phyloP scores from a whole-genome alignment of 1,140 invertebrate genomes.

The Battus philenor region DNA sequence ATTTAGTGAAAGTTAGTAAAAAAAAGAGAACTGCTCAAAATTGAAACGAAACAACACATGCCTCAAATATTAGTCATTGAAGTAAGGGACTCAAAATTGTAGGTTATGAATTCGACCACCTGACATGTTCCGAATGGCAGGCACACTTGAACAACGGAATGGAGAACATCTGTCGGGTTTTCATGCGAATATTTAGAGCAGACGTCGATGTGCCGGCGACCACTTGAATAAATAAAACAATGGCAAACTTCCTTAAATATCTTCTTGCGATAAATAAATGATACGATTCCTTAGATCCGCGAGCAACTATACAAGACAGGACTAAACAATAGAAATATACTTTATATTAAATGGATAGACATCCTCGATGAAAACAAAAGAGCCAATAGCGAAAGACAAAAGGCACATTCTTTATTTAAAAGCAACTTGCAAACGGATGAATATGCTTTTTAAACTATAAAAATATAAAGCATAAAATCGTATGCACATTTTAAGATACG shows the following conservation, averaged over 20 bases:
- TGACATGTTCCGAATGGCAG: slow-evolving; percentile 30
- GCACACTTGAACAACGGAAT: slow-evolving; percentile 31
- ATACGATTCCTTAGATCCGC: neutral
- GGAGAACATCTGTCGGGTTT: slow-evolving; percentile 35
- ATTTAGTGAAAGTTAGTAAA: too few species aligned
- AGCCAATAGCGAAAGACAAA: slow-evolving; percentile 41
- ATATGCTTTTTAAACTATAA: slow-evolving; percentile 21
- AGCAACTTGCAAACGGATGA: slow-evolving; percentile 23
- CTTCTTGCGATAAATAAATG: too few species aligned
- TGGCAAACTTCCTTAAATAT: too few species aligned
- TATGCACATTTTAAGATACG: slow-evolving; percentile 22
- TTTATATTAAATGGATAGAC: slow-evolving; percentile 29
- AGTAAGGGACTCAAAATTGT: slow-evolving; percentile 30
- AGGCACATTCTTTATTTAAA: slow-evolving; percentile 36
- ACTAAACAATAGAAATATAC: slow-evolving; percentile 27
- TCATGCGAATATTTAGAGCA: slow-evolving; percentile 30
- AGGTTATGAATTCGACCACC: slow-evolving; percentile 31
- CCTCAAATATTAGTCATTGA: neutral
- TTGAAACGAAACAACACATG: neutral
- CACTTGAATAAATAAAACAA: slow-evolving; percentile 48
- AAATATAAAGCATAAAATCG: slow-evolving; percentile 29
- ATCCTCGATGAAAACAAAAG: slow-evolving; percentile 37
- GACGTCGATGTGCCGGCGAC: slow-evolving; percentile 25
- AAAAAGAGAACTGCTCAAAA: too few species aligned
- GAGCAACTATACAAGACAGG: slow-evolving; percentile 5